phyloP scores from a whole-genome alignment of 2,113 vertebrate genomes.

The Leiothrix lutea region DNA sequence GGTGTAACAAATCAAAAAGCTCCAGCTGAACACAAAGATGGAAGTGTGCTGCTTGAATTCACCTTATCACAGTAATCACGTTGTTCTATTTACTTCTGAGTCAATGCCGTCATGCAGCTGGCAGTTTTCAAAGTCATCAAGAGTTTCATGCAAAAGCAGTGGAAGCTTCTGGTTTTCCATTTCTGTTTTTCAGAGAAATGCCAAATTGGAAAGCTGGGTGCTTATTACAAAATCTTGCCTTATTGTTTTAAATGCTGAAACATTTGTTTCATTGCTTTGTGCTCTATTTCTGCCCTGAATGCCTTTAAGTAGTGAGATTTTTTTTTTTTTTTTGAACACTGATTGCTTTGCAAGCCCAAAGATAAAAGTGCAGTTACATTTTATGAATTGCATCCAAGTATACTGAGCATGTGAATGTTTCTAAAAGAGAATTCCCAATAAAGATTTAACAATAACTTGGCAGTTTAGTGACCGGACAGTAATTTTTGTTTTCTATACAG shows the following conservation, averaged over 20 bases:
- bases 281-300: not conserved
- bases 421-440: not conserved
- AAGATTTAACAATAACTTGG: not conserved
- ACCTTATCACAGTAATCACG: not conserved
- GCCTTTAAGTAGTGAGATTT: not conserved
- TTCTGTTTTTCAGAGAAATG: not conserved
- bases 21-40: not conserved
- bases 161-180: not conserved
- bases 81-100: not conserved
- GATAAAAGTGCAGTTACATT: not conserved
- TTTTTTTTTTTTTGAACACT: not conserved
- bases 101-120: not conserved
- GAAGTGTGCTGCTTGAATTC: not conserved
- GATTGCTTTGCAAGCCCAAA: not conserved
- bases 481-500: not conserved
- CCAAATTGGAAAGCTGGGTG: not conserved
- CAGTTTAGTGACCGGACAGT: not conserved
- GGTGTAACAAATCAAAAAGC: not conserved
- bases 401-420: not conserved
- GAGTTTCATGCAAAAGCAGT: not conserved
- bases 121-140: not conserved
- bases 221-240: not conserved
- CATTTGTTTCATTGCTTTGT: not conserved
- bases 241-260: conserved; percentile 20
- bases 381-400: not conserved